phyloP scores from a whole-genome alignment of 2,113 vertebrate species.

The Sylvia atricapilla region DNA sequence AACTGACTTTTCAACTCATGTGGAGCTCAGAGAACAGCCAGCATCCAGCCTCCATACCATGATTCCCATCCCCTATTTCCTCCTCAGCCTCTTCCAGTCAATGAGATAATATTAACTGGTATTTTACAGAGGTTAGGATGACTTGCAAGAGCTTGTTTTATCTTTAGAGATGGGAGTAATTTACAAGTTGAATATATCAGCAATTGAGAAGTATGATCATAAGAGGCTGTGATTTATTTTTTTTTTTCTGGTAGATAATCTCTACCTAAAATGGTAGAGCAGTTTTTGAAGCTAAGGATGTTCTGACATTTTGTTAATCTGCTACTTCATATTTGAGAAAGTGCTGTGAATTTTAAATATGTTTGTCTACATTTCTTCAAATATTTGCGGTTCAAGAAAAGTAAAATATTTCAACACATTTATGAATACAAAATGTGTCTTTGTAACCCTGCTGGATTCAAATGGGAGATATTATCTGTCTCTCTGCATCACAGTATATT shows the following conservation, averaged over 20 bases:
- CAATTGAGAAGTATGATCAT: not conserved
- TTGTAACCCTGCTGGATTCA: slow-evolving; percentile 45
- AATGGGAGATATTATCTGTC: not conserved
- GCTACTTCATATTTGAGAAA: slow-evolving; percentile 40
- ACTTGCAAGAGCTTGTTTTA: not conserved
- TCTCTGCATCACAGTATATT: not conserved
- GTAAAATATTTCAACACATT: slow-evolving; percentile 48
- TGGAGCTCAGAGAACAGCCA: not conserved
- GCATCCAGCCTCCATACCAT: accelerated
- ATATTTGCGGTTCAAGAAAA: slow-evolving; percentile 60
- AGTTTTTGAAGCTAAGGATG: slow-evolving; percentile 41
- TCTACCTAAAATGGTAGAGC: slow-evolving; percentile 8
- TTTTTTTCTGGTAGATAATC: slow-evolving; percentile 38
- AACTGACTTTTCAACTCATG: not conserved
- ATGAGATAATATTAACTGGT: not conserved
- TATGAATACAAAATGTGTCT: slow-evolving; percentile 41
- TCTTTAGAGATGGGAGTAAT: not conserved
- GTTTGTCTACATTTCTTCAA: slow-evolving; percentile 62
- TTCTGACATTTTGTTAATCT: slow-evolving; percentile 64
- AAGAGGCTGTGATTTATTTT: not conserved
- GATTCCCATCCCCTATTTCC: not conserved
- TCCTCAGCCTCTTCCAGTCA: not conserved
- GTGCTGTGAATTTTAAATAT: slow-evolving; percentile 62
- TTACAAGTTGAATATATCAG: slow-evolving; percentile 15
- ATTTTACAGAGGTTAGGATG: not conserved